These are phyloP conservation scores for Danio choprae DNA, from an alignment of 2,797 vertebrate species.

Conservation along the genomic window DNA sequence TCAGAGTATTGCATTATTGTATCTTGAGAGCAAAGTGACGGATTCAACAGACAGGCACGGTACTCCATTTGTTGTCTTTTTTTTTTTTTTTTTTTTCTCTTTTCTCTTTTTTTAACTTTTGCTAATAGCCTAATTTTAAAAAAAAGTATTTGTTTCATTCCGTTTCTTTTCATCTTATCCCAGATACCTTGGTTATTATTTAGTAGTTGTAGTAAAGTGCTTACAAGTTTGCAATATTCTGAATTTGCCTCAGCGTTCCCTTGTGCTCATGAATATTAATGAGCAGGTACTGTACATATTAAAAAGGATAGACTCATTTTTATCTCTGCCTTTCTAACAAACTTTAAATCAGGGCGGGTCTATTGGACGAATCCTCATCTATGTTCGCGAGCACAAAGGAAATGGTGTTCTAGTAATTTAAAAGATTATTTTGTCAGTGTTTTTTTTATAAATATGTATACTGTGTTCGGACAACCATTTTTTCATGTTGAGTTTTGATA, in stretches of 20 bases:
- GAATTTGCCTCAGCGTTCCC: slow-evolving; percentile 42
- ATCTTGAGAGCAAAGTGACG: slow-evolving; percentile 41
- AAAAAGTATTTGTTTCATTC: slow-evolving; percentile 4
- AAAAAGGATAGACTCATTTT: slow-evolving; percentile 60
- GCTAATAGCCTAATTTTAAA: slow-evolving; percentile 18
- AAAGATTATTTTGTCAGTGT: slow-evolving; percentile 32
- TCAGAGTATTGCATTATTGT: slow-evolving; percentile 55
- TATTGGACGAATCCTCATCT: slow-evolving; percentile 61
- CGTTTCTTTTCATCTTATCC: slow-evolving; percentile 54
- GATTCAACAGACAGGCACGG: slow-evolving; percentile 32
- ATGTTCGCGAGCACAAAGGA: slow-evolving; percentile 69
- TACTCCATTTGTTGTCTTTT: slow-evolving; percentile 5
- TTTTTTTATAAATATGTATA: slow-evolving; percentile 67
- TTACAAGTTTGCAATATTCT: slow-evolving; percentile 50
- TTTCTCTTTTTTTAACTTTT: neutral
- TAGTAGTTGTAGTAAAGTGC: slow-evolving; percentile 24
- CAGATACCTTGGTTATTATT: slow-evolving; percentile 2
- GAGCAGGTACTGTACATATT: slow-evolving; percentile 67
- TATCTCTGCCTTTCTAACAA: slow-evolving; percentile 61
- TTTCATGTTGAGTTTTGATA: slow-evolving; percentile 72
- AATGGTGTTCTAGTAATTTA: slow-evolving; percentile 51
- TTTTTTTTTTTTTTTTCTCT: neutral
- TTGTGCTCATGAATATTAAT: slow-evolving; percentile 70
- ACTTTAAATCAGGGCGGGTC: slow-evolving; percentile 60
- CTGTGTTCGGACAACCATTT: slow-evolving; percentile 68